A percentile compares a stretch with the other conserved stretches of the same genome.
Evolutionary conservation across 2,888 invertebrate genomes (phyloP).

Genomic region (Cheilosia pagana): DNA sequence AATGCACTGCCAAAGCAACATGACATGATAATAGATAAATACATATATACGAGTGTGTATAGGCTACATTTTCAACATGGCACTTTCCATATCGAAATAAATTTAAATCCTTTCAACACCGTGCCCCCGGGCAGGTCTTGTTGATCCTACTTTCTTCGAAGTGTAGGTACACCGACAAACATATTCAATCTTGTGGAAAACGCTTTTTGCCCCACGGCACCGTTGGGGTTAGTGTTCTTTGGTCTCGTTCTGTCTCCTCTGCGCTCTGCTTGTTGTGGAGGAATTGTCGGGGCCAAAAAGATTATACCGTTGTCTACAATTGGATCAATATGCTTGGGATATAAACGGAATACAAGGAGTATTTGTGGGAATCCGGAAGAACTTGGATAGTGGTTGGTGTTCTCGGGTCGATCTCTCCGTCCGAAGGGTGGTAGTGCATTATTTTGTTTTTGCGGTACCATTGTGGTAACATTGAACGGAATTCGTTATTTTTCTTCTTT

Average conservation of each 20-base stretch:
- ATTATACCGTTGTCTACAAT: conserved; percentile 34
- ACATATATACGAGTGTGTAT: neutral
- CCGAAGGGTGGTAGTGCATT: conserved; percentile 16
- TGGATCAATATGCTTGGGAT: conserved; percentile 43
- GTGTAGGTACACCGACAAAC: conserved; percentile 24
- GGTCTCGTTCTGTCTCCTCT: neutral
- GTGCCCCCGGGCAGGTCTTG: conserved; percentile 22
- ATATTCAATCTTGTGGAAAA: conserved; percentile 31
- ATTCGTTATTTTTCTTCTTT: conserved; percentile 5
- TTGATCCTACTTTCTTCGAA: conserved; percentile 35
- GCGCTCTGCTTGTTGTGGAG: neutral
- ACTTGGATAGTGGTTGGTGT: conserved; percentile 16
- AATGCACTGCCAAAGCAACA: neutral
- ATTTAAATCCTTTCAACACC: conserved; percentile 42
- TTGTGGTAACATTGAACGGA: conserved; percentile 26
- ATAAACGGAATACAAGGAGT: conserved; percentile 1
- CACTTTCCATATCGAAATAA: conserved; percentile 54
- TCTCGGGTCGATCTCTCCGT: conserved; percentile 7
- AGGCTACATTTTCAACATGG: conserved; percentile 36
- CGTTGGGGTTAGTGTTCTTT: conserved; percentile 10
- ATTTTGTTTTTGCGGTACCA: conserved; percentile 28
- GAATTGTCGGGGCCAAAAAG: conserved; percentile 12
- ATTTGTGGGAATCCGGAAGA: conserved; percentile 6
- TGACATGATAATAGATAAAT: conserved; percentile 59
- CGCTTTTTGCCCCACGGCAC: conserved; percentile 16